Conservation (phyloP, 2,797 vertebrate species). For the Typhlichthys subterraneus region DNA sequence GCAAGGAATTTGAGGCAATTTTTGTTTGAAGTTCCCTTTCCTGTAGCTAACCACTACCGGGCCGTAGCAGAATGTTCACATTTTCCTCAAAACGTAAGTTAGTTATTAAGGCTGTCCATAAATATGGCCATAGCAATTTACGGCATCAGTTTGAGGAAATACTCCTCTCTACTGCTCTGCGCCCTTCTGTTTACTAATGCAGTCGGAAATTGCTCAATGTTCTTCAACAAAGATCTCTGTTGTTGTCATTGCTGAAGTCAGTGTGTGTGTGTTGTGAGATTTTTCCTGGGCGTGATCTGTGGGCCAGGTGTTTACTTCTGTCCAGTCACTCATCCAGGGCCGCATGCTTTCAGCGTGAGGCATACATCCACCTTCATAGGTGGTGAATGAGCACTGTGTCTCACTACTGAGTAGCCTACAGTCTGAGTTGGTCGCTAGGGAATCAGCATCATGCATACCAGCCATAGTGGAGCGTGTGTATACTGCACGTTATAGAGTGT, state of each 20-base stretch:
- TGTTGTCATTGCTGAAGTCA: background rate
- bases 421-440: slow-evolving; percentile 14
- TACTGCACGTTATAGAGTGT: too few species aligned
- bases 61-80: too few species aligned
- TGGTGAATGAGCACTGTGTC: slow-evolving; percentile 60
- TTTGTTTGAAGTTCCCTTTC: too few species aligned
- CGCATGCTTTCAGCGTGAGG: slow-evolving; percentile 21
- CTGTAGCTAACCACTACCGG: too few species aligned
- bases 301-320: slow-evolving; percentile 9
- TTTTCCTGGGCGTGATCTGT: slow-evolving; percentile 14
- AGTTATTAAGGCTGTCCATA: too few species aligned
- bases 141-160: too few species aligned
- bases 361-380: slow-evolving; percentile 34
- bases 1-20: too few species aligned
- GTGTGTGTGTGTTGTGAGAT: slow-evolving; percentile 1
- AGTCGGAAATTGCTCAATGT: background rate
- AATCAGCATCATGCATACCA: slow-evolving; percentile 23
- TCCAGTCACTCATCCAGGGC: background rate
- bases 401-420: slow-evolving; percentile 16
- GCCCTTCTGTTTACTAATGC: background rate
- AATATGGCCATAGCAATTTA: too few species aligned
- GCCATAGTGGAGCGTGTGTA: slow-evolving; percentile 7
- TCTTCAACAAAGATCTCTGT: slow-evolving; percentile 9
- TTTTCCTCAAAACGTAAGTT: too few species aligned
- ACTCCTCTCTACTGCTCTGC: too few species aligned